A percentile compares a stretch with the other conserved stretches of the same genome.
phyloP scores from a whole-genome alignment of 2,888 invertebrate genomes.

The Tenthredo amoena region DNA sequence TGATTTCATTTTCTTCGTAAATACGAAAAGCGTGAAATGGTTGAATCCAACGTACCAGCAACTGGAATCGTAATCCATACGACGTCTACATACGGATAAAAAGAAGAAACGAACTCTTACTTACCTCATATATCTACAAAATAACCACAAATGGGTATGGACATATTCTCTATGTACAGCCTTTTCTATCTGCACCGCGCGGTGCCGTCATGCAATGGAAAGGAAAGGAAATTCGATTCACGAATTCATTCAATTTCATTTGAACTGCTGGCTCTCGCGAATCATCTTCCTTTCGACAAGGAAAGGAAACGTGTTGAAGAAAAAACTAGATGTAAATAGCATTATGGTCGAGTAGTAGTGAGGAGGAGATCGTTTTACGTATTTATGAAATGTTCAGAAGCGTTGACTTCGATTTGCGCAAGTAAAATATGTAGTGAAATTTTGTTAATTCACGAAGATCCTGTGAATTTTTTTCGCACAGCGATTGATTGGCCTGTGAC shows the following conservation, averaged over 20 bases:
- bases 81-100: background rate
- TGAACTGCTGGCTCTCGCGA: background rate
- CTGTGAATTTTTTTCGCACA: background rate
- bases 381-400: background rate
- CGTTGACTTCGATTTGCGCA: background rate
- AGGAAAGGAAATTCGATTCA: background rate
- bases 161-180: background rate
- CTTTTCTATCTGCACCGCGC: background rate
- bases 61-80: conserved; percentile 35
- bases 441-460: background rate
- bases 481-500: conserved; percentile 5
- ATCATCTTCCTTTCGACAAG: background rate
- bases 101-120: background rate
- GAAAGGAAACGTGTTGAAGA: background rate
- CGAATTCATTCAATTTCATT: background rate
- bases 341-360: background rate
- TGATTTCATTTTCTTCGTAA: conserved; percentile 41
- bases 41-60: conserved; percentile 8
- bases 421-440: background rate
- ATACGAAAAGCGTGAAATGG: conserved; percentile 35
- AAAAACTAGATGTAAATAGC: background rate
- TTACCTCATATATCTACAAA: background rate
- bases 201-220: background rate
- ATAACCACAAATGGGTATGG: background rate
- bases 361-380: background rate